Evolutionary conservation across 92 coral and sea anemone genomes (phyloP), one percentile per base, ranked within the genome.

Genomic region (Virgularia gustaviana): DNA sequence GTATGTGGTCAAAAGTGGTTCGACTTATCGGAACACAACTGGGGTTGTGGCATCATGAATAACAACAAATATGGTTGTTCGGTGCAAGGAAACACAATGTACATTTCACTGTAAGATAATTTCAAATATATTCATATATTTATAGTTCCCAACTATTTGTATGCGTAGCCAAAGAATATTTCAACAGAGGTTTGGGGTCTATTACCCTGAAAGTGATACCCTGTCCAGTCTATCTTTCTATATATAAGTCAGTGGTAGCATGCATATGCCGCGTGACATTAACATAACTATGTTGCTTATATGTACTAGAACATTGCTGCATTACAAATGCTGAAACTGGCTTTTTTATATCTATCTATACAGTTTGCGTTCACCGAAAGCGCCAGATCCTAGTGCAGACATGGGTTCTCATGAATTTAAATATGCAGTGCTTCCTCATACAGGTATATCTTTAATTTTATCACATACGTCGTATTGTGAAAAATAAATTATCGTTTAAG

Each of bases 1-100:
- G 99, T 94, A n/a, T 94, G 99, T 81, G 99, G 99, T 66, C 99
- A 94, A 65, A 89, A 86, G 74, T 94, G 99, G 99, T 86, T 75
- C 6, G 85, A 94, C 76, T 57, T 94, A 49, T 94, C 96, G 31
- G 99, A 94, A 77, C 87, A 94, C 57, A 83, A 85, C 83, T 94
- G 96, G 96, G 99, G 99, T 74, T 95, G 90, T 35, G 81, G 96
- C 15, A 81, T 94, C 24, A 89, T 94, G 83, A 89, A 95, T 0
- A 89, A 94, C 70, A 81, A 88, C 87, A 94, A 94, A 54, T 94
- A 94, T 81, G 98, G 98, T 9, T 92, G 86, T 55, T 92, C 98
- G 39, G 87, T 90, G 20, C 82, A 85, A 23, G 77, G 86, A 71
- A 92, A 85, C 79, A 78, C 80, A 43, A 92, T 92, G 96, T 60